phyloP scores from a whole-genome alignment of 2,797 vertebrate species.

The Gambelia wislizenii region DNA sequence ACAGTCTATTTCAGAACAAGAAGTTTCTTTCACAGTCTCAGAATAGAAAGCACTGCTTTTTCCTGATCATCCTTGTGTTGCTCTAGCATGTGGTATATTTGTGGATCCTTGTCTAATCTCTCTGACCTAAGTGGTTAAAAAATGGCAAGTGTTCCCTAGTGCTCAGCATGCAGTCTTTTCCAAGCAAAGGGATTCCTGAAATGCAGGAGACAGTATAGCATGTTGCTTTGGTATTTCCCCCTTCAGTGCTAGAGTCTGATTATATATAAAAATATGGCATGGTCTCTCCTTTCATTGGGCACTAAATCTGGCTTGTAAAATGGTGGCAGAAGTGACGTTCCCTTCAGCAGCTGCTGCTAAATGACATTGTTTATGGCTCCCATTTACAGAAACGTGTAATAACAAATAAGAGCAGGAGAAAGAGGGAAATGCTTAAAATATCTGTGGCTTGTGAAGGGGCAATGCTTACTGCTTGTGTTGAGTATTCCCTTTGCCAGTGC shows the following conservation, averaged over 20 bases:
- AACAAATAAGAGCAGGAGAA: constrained; percentile 16
- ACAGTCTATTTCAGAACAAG: background rate
- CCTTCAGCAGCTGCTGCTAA: background rate
- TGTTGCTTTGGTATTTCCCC: background rate
- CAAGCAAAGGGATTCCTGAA: background rate
- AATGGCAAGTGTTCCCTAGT: background rate
- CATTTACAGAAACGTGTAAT: background rate
- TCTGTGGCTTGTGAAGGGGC: background rate
- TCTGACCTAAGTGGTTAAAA: background rate
- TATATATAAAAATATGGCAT: background rate
- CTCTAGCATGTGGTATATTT: background rate
- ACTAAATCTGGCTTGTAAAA: background rate
- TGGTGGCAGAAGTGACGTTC: fast-evolving
- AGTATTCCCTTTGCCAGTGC: constrained; percentile 33
- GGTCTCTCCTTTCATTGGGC: background rate
- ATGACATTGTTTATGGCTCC: background rate
- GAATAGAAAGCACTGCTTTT: background rate
- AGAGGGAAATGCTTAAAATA: constrained; percentile 4
- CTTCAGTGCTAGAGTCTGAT: background rate
- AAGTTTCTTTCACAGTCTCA: background rate
- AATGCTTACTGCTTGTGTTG: background rate
- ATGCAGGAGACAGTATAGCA: background rate
- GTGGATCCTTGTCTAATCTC: background rate
- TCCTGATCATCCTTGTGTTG: background rate
- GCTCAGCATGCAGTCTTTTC: fast-evolving